These are phyloP conservation scores for Rostratula benghalensis DNA, from an alignment of 2,113 vertebrate species.

Conservation along the genomic window DNA sequence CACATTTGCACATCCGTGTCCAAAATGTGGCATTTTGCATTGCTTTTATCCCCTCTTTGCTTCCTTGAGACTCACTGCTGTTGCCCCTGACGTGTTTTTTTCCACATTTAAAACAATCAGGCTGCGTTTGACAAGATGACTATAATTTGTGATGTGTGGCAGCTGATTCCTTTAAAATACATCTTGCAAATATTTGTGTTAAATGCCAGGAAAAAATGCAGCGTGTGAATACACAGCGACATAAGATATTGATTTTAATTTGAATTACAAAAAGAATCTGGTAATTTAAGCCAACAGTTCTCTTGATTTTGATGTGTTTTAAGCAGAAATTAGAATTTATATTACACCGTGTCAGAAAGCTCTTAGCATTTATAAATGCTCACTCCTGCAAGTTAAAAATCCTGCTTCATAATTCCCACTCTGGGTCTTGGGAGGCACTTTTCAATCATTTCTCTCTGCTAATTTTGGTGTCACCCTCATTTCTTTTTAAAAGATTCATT, in stretches of 20 bases:
- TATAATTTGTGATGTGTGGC: background rate
- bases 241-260: conserved; percentile 34
- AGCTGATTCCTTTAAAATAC: background rate
- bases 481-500: conserved; percentile 94
- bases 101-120: background rate
- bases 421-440: conserved; percentile 84
- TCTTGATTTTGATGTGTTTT: conserved; percentile 67
- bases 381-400: conserved; percentile 86
- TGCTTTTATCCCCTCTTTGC: background rate
- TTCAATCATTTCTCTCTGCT: conserved; percentile 89
- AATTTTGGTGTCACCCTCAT: conserved; percentile 90
- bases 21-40: background rate
- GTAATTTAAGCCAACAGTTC: conserved; percentile 49
- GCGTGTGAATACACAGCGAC: background rate
- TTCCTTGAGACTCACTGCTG: background rate
- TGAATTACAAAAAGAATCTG: conserved; percentile 60
- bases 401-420: conserved; percentile 87
- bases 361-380: conserved; percentile 84
- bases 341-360: conserved; percentile 72
- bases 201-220: background rate
- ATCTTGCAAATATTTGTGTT: conserved; percentile 2
- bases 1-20: background rate
- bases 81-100: background rate
- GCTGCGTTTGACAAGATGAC: background rate
- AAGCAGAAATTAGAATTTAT: conserved; percentile 79